Percentiles rank a stretch among this genome's conserved stretches.
These are phyloP conservation scores for Clavelina lepadiformis DNA, from an alignment of 23 tunicate genomes.

Conservation along the genomic window DNA sequence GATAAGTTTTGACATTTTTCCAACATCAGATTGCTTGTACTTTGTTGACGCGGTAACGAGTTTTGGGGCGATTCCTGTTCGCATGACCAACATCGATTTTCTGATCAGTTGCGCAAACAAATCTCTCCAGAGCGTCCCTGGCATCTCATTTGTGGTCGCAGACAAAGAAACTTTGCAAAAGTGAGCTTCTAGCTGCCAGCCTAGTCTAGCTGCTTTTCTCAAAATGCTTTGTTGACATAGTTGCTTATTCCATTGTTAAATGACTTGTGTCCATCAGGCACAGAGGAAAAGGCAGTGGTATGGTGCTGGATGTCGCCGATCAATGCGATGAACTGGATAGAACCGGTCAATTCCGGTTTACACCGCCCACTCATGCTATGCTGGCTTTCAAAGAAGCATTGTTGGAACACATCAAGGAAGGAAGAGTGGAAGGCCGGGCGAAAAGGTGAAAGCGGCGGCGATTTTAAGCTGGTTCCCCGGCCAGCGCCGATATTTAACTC, in stretches of 20 bases:
- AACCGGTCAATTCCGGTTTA: constrained; percentile 56
- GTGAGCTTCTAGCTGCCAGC: constrained; percentile 1
- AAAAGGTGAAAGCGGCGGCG: no score
- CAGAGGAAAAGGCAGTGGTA: constrained; percentile 13
- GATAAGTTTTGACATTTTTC: no score
- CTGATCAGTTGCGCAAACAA: constrained; percentile 47
- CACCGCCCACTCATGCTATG: constrained; percentile 76
- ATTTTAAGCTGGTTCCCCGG: no score
- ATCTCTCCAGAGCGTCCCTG: constrained; percentile 72
- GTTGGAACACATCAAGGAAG: constrained; percentile 52
- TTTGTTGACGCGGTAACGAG: constrained; percentile 68
- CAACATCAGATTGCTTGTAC: constrained; percentile 37
- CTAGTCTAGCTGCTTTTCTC: not conserved
- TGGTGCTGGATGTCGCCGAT: constrained; percentile 41
- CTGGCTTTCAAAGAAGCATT: constrained; percentile 66
- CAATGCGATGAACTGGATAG: constrained; percentile 47
- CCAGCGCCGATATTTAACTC: no score
- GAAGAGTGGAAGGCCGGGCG: constrained; percentile 35
- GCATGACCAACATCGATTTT: constrained; percentile 45
- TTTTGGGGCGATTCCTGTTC: constrained; percentile 54
- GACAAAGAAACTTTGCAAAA: constrained; percentile 15
- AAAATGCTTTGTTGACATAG: not conserved
- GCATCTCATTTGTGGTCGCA: constrained; percentile 41
- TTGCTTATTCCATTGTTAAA: not conserved
- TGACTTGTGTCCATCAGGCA: constrained; percentile 4